Evolutionary conservation across 2,797 vertebrate genomes (phyloP), one percentile per base, ranked within the genome.

Genomic region (Mormyrus proboscirostris): DNA sequence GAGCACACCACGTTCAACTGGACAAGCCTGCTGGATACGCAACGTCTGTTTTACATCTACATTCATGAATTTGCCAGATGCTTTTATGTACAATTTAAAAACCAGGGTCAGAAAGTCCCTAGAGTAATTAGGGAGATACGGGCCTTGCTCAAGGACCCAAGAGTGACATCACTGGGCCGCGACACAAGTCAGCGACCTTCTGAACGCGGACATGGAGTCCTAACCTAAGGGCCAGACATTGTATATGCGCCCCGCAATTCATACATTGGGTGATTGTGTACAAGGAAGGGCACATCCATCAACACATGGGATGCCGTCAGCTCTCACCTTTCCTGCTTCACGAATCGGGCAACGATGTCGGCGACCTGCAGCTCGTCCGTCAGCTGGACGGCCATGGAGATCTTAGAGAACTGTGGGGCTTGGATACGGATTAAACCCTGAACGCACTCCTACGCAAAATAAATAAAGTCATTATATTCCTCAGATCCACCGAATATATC

Each of bases 361-460:
- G 96, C 92, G 0, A 98, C 98, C 95, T 96, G 97, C 89, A 99
- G 93, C 76, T 99, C 97, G 93, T 97, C 97, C 0, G 97, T 99
- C 82, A 99, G 96, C 95, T 99, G 97, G 90, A 99, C 94, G n/a
- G 97, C 98, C 98, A 99, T 99, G 89, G 98, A 99, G 92, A 99
- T 96, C 95, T 98, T 99, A 0, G 95, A 97, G 95, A 99, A 98
- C 95, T 98, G 98, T 38, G 98, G 99, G 0, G 98, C 98, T 89
- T 99, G 98, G 69, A 99, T 97, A 92, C 98, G 96, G 92, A 99
- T 99, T 91, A 98, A 96, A 91, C 98, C 97, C 94, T 97, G 96
- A 90, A 96, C 95, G 90, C 94, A 95, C 88, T 79, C 73, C 73
- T 79, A n/a, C 2, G 3, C 41, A 6, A 79, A 49, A 25, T 12